A percentile compares a stretch with the other conserved stretches of the same genome.
These are phyloP conservation scores for Datnioides undecimradiatus DNA, from an alignment of 2,113 vertebrate species.

Conservation along the genomic window DNA sequence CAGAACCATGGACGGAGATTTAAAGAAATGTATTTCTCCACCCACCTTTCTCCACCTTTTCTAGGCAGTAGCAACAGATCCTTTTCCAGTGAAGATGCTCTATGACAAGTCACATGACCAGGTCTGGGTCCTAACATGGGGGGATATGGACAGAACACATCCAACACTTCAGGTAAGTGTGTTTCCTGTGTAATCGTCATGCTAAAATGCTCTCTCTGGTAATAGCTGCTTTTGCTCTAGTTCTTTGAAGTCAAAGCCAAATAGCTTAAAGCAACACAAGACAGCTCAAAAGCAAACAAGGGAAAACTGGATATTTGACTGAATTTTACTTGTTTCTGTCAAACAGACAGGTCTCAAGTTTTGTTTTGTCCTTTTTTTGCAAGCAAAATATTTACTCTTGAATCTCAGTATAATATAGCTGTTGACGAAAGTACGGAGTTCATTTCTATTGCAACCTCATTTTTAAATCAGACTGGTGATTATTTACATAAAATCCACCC, in stretches of 20 bases:
- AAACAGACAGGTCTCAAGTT: neutral
- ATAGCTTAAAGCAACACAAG: neutral
- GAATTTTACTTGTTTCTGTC: neutral
- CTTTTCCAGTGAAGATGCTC: conserved; percentile 90
- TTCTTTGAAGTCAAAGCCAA: neutral
- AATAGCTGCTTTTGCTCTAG: neutral
- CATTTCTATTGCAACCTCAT: neutral
- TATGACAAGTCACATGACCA: conserved; percentile 99
- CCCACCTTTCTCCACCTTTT: neutral
- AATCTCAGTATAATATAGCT: neutral
- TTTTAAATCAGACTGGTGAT: conserved; percentile 18
- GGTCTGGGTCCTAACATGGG: conserved; percentile 96
- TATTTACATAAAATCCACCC: conserved; percentile 2
- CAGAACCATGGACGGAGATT: neutral
- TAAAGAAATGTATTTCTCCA: too few relatives aligned
- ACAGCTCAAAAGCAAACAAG: neutral
- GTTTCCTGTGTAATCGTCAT: neutral
- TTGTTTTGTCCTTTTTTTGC: neutral
- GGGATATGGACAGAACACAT: conserved; percentile 85
- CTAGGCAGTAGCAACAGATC: conserved; percentile 91
- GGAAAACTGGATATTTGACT: neutral
- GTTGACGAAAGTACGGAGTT: neutral
- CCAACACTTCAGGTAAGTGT: conserved; percentile 89
- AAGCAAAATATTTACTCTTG: neutral
- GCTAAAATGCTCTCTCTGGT: neutral